Base-by-base conservation (phyloP, 2,888 invertebrate species). In the Nymphalis urticae region DNA sequence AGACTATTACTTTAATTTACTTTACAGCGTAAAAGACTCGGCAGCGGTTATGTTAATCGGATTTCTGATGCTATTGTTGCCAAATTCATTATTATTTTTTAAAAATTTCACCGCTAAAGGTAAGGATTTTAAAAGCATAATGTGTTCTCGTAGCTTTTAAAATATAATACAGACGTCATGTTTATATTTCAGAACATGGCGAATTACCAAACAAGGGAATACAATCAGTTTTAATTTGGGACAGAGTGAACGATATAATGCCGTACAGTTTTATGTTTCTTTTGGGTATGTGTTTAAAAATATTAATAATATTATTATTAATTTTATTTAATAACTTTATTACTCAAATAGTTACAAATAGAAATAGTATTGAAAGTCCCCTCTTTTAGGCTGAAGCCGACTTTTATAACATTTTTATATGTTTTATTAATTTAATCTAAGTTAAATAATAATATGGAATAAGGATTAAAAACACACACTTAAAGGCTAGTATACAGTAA, bases 241-340 rank as follows among this genome's bases (percentile, higher is more conserved):
- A 48, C 6, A 48, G 47, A 62, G 64, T 85, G 71, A 84, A 86
- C 70, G 50, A 69, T 8, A 21, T 50, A 1, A 75, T 90, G 82
- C 85, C 90, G 0, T 91, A 79, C 71, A 84, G 85, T 64, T 91
- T 88, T 66, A 84, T 83, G 80, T 89, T 89, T 72, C 78, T 90
- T 42, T 78, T 89, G 64, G 89, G 89, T 88, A 77, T 32, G 42
- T 24, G n/a, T 48, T 59, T 7, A 27, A 13, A 63, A 27, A 69
- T 66, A 70, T 66, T 58, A 60, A 71, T 19, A 72, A 53, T 16
- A 73, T 59, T 72, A 36, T 36, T 17, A 32, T 10, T 21, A 9
- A 1, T 36, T 36, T 7, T 36, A 9, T 36, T 36, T 10, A 36
- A 10, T 10, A 9, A 32, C 6, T 5, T 32, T 5, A 6, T 6